These are phyloP conservation scores for Strix uralensis DNA, from an alignment of 2,113 vertebrate species.

Conservation along the genomic window DNA sequence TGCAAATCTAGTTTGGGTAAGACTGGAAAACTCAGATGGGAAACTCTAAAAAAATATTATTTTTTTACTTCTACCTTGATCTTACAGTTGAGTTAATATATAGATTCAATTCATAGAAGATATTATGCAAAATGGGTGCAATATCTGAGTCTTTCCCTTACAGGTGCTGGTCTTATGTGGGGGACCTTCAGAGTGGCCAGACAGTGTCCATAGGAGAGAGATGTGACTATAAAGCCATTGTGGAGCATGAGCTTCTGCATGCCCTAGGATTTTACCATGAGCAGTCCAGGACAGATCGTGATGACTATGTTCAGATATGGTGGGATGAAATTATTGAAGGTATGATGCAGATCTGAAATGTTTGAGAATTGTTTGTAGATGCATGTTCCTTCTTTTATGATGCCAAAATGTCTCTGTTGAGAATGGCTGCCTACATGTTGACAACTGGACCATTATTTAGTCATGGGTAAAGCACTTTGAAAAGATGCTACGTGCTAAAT, in stretches of 20 bases:
- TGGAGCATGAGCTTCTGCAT: slow-evolving; percentile 84
- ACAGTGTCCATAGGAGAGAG: slow-evolving; percentile 76
- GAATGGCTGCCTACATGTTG: not conserved
- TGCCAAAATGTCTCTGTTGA: not conserved
- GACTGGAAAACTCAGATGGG: not conserved
- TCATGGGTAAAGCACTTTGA: not conserved
- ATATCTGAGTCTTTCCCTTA: not conserved
- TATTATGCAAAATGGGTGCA: not conserved
- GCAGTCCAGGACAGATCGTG: slow-evolving; percentile 80
- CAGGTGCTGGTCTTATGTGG: slow-evolving; percentile 84
- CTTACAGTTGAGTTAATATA: not conserved
- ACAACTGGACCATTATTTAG: not conserved
- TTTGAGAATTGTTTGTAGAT: not conserved
- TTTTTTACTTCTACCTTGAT: not conserved
- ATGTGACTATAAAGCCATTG: slow-evolving; percentile 82
- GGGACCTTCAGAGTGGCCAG: slow-evolving; percentile 76
- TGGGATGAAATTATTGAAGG: slow-evolving; percentile 79
- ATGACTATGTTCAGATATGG: slow-evolving; percentile 84
- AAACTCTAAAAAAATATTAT: not conserved
- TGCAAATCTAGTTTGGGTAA: not conserved
- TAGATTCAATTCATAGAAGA: not conserved
- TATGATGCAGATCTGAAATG: not conserved
- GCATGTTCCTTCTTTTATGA: not conserved
- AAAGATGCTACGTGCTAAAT: not conserved
- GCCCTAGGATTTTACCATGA: slow-evolving; percentile 86